Percentiles rank a stretch among this genome's conserved stretches.
Conservation (phyloP, 2,888 invertebrate species). For the Archips crataeganus region DNA sequence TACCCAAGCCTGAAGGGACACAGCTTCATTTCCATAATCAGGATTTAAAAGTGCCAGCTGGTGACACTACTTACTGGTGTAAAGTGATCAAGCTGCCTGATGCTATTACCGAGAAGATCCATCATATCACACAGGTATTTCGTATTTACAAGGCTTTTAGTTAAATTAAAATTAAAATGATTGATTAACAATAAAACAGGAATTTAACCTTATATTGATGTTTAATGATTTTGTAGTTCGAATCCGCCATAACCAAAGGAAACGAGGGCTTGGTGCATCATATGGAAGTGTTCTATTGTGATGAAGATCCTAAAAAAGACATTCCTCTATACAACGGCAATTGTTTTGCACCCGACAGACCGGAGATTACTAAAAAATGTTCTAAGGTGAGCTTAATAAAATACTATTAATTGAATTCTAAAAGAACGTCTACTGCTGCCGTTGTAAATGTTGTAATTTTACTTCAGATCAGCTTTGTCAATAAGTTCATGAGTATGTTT, state of each 20-base stretch:
- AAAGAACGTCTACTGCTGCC: no score
- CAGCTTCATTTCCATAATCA: slow-evolving; percentile 87
- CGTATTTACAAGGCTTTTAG: background rate
- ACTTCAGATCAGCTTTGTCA: background rate
- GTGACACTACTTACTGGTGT: slow-evolving; percentile 99
- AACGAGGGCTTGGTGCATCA: slow-evolving; percentile 97
- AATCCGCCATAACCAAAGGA: slow-evolving; percentile 91
- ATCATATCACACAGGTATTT: slow-evolving; percentile 90
- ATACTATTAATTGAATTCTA: background rate
- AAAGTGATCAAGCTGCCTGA: slow-evolving; percentile 92
- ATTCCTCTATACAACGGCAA: slow-evolving; percentile 94
- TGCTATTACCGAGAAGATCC: slow-evolving; percentile 87
- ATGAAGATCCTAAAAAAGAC: slow-evolving; percentile 87
- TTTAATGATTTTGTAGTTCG: slow-evolving; percentile 87
- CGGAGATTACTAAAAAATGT: slow-evolving; percentile 91
- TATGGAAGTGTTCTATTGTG: slow-evolving; percentile 99
- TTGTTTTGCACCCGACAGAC: slow-evolving; percentile 91
- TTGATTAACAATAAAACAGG: background rate
- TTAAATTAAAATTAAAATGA: no score
- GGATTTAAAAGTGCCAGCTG: slow-evolving; percentile 90
- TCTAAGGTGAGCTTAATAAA: slow-evolving; percentile 75
- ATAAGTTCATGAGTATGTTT: background rate
- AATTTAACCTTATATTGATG: background rate
- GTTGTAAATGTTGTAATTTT: no score
- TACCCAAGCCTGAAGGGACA: slow-evolving; percentile 78